phyloP scores from a whole-genome alignment of 2,888 invertebrate genomes.

The Epinotia demarniana region DNA sequence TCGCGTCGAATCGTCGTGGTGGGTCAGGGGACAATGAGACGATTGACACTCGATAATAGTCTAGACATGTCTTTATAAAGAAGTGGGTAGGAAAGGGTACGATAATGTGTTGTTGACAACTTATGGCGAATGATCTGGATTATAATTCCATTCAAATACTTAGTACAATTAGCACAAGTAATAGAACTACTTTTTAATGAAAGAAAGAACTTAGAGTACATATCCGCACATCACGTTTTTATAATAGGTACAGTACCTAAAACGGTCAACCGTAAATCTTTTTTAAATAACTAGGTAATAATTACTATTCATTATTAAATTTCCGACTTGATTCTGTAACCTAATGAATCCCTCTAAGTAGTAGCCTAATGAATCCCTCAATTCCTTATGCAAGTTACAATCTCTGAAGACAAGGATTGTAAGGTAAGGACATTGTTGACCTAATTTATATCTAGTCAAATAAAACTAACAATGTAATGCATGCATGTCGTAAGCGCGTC shows the following conservation, averaged over 20 bases:
- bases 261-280: neutral
- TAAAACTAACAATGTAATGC: neutral
- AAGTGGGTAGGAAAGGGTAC: conserved; percentile 8
- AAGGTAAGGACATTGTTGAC: neutral
- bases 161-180: neutral
- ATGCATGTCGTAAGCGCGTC: neutral
- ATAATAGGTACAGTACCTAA: neutral
- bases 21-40: conserved; percentile 24
- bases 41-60: conserved; percentile 19
- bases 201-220: too few species aligned
- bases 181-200: too few species aligned
- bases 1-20: conserved; percentile 17
- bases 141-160: neutral
- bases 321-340: neutral
- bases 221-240: too few species aligned
- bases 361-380: neutral
- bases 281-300: neutral
- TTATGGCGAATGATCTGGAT: neutral
- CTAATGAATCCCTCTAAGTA: neutral
- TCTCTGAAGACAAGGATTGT: neutral
- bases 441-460: neutral
- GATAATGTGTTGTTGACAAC: neutral
- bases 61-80: conserved; percentile 19
- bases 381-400: neutral
- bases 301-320: too few species aligned